Conservation (phyloP, 2,888 invertebrate genomes). For the Polia nebulosa region DNA sequence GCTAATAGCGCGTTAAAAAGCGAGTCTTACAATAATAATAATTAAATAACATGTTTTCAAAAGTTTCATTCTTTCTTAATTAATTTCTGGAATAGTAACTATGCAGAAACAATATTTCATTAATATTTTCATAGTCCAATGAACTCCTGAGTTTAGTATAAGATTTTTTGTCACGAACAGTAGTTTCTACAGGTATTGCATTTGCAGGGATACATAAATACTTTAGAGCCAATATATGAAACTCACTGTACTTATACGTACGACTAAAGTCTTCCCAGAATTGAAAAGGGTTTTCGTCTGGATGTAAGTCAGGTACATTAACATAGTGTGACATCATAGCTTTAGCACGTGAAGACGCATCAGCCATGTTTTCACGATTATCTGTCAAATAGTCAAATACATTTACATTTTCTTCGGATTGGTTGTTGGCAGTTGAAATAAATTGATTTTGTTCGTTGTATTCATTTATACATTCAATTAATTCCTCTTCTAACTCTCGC, state of each 20-base stretch:
- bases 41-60: too few relatives aligned
- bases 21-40: too few relatives aligned
- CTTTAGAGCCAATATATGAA: conserved; percentile 7
- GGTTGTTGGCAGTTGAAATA: not conserved
- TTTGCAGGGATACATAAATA: conserved; percentile 15
- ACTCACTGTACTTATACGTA: not conserved
- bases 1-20: too few relatives aligned
- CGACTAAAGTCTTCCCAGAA: conserved; percentile 1
- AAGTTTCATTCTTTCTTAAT: not conserved
- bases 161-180: not conserved
- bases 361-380: not conserved
- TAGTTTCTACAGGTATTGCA: not conserved
- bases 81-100: conserved; percentile 3
- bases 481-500: not conserved
- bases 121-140: conserved; percentile 1
- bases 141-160: not conserved
- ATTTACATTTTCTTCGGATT: not conserved
- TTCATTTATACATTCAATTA: not conserved
- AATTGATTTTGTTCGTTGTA: not conserved
- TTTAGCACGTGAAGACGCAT: not conserved
- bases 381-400: not conserved
- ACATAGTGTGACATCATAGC: not conserved
- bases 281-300: not conserved
- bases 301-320: not conserved
- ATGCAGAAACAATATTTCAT: conserved; percentile 14